These are phyloP conservation scores for Drosophila rufa DNA, from an alignment of 1,140 invertebrate species.

Conservation along the genomic window DNA sequence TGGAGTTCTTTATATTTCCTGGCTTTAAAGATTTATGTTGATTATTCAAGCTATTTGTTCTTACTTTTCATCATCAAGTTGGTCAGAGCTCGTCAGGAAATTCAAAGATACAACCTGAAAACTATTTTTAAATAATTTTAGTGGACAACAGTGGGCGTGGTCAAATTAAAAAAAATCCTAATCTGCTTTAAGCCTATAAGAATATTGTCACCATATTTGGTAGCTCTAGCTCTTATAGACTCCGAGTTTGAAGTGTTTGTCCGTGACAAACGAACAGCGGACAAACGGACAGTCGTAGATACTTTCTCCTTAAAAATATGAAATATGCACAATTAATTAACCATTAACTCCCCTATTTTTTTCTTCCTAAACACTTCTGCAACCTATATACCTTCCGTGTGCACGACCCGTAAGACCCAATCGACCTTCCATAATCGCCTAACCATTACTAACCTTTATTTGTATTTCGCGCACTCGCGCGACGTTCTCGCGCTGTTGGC, in stretches of 20 bases:
- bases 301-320: not conserved
- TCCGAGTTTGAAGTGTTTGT: not conserved
- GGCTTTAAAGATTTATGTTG: not conserved
- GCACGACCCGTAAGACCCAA: not conserved
- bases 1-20: not conserved
- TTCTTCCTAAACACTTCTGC: not conserved
- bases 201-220: not conserved
- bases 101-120: not conserved
- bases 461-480: constrained; percentile 45
- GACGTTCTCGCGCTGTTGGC: constrained; percentile 45
- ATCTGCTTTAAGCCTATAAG: not conserved
- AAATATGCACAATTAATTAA: constrained; percentile 1
- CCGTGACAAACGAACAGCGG: not conserved
- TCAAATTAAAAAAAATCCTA: too few species aligned
- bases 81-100: not conserved
- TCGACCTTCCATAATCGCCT: constrained; percentile 36
- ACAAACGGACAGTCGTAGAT: too few species aligned
- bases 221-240: not conserved
- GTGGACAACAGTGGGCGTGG: too few species aligned
- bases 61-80: too few species aligned
- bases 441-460: constrained; percentile 51
- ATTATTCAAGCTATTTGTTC: too few species aligned
- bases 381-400: constrained; percentile 1
- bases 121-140: not conserved
- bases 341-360: not conserved